Evolutionary conservation across 2,888 invertebrate genomes (phyloP).

Genomic region (Andricus curvator): DNA sequence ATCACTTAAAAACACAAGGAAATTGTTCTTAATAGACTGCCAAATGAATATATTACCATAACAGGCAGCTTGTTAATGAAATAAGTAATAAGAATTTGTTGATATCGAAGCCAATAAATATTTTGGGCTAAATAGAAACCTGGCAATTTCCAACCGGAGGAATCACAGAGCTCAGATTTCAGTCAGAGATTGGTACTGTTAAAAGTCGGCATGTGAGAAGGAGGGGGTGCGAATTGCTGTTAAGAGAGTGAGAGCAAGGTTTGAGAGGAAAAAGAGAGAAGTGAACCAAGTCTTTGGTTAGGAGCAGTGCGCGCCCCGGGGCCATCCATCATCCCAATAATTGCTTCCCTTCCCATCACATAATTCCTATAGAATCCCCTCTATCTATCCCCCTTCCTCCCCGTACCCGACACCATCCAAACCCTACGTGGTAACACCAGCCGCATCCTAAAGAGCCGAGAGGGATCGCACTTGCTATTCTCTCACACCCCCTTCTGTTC

Average conservation of each 20-base stretch:
- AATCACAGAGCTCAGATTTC: conserved; percentile 1
- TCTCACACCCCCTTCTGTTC: conserved; percentile 51
- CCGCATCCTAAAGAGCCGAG: conserved; percentile 55
- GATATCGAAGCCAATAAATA: background rate
- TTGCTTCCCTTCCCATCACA: conserved; percentile 69
- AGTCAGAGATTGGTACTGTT: conserved; percentile 20
- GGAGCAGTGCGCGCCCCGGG: conserved; percentile 73
- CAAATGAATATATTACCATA: too few relatives aligned
- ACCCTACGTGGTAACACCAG: conserved; percentile 58
- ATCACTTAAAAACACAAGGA: background rate
- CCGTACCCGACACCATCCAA: conserved; percentile 48
- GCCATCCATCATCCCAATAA: conserved; percentile 77
- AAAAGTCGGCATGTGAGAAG: conserved; percentile 41
- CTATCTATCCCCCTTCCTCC: conserved; percentile 49
- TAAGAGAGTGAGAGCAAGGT: conserved; percentile 47
- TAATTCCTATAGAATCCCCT: conserved; percentile 65
- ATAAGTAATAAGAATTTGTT: background rate
- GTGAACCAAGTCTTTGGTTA: conserved; percentile 67
- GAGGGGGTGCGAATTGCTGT: conserved; percentile 41
- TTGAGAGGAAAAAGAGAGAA: conserved; percentile 58
- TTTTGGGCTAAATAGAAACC: background rate
- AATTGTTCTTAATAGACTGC: too few relatives aligned
- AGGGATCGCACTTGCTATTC: conserved; percentile 60
- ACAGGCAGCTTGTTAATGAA: too few relatives aligned
- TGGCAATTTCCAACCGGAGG: background rate